These are phyloP conservation scores for Phaenicophaeus curvirostris DNA, from an alignment of 2,797 vertebrate genomes.

Conservation along the genomic window DNA sequence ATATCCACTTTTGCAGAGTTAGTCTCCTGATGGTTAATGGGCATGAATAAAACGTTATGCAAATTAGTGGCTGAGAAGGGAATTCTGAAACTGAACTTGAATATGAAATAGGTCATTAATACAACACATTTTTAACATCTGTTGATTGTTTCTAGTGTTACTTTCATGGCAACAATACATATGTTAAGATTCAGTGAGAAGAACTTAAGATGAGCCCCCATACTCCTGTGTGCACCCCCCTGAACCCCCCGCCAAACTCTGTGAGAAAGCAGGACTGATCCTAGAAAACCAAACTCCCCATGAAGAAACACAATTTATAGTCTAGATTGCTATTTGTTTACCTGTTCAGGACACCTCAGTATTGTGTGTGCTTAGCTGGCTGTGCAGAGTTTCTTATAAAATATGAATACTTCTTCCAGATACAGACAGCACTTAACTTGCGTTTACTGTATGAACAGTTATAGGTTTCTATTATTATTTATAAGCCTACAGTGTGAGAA, in stretches of 20 bases:
- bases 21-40: conserved; percentile 50
- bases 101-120: conserved; percentile 55
- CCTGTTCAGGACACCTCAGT: background rate
- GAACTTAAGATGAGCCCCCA: accelerated
- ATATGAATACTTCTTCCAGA: conserved; percentile 48
- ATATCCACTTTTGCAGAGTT: conserved; percentile 53
- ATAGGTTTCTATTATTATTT: conserved; percentile 58
- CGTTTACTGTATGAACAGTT: conserved; percentile 27
- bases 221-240: accelerated
- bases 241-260: background rate
- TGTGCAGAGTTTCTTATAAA: conserved; percentile 22
- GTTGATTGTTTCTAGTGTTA: conserved; percentile 36
- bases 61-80: conserved; percentile 38
- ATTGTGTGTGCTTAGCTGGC: background rate
- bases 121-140: background rate
- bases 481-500: conserved; percentile 8
- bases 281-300: background rate
- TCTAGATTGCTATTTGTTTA: background rate
- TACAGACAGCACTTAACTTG: background rate
- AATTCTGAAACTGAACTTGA: conserved; percentile 45
- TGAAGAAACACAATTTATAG: background rate
- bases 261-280: background rate
- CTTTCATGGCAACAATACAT: background rate
- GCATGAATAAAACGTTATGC: conserved; percentile 12
- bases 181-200: background rate